Evolutionary conservation across 2,797 vertebrate species (phyloP).

Genomic region (Propithecus perrieri): DNA sequence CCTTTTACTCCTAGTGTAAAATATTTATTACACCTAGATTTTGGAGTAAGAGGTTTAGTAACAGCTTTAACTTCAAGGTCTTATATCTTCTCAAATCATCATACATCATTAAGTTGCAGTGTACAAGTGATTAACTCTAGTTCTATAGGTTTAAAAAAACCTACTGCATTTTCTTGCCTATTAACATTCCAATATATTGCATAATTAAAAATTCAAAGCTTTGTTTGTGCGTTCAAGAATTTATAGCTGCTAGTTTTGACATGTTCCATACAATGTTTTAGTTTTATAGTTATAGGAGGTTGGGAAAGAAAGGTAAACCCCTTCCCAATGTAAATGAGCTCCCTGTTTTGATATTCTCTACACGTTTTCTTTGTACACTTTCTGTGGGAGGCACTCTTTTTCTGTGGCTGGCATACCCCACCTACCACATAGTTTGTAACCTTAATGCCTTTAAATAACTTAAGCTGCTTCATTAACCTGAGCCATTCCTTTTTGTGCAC

Average conservation of each 20-base stretch:
- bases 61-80: slow-evolving; percentile 54
- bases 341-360: slow-evolving; percentile 22
- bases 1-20: not conserved
- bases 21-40: not conserved
- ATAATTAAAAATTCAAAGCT: slow-evolving; percentile 79
- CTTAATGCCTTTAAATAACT: slow-evolving; percentile 58
- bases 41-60: slow-evolving; percentile 47
- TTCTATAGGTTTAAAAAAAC: slow-evolving; percentile 42
- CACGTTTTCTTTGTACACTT: not conserved
- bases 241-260: slow-evolving; percentile 77
- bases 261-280: slow-evolving; percentile 44
- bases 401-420: not conserved
- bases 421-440: slow-evolving; percentile 50
- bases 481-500: slow-evolving; percentile 37
- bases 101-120: slow-evolving; percentile 53
- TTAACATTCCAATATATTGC: slow-evolving; percentile 77
- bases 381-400: slow-evolving; percentile 46
- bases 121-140: slow-evolving; percentile 62
- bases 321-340: slow-evolving; percentile 14
- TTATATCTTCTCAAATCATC: slow-evolving; percentile 56
- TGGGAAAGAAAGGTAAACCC: slow-evolving; percentile 61
- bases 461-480: slow-evolving; percentile 67
- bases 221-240: slow-evolving; percentile 67
- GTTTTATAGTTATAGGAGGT: slow-evolving; percentile 64
- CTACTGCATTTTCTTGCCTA: slow-evolving; percentile 70